A percentile compares a stretch with the other conserved stretches of the same genome.
Evolutionary conservation across 2,113 vertebrate species (phyloP).

Genomic region (Hemichromis elongatus): DNA sequence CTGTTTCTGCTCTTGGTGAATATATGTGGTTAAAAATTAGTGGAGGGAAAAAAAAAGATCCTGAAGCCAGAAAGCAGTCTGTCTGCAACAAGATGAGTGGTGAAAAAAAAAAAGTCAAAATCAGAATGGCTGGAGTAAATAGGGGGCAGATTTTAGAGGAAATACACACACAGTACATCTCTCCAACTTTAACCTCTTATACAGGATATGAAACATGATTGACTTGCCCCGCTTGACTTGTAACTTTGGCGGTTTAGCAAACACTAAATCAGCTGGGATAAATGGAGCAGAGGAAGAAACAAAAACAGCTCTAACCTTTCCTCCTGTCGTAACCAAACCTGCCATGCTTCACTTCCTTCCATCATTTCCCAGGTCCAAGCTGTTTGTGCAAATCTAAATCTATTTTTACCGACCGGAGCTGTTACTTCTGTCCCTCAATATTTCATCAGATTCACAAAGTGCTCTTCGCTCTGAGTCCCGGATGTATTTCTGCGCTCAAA

Average conservation of each 20-base stretch:
- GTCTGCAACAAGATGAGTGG: not conserved
- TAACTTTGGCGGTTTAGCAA: not conserved
- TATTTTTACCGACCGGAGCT: slow-evolving; percentile 13
- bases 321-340: not conserved
- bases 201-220: not conserved
- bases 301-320: not conserved
- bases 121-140: not conserved
- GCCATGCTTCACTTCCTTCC: not conserved
- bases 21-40: not conserved
- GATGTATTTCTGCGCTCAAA: not conserved
- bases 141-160: not conserved
- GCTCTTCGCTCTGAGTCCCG: not conserved
- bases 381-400: not conserved
- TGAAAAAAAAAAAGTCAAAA: not conserved
- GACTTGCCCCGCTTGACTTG: not conserved
- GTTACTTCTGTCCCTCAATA: slow-evolving; percentile 7
- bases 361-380: not conserved
- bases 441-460: slow-evolving; percentile 27
- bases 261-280: not conserved
- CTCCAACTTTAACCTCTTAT: not conserved
- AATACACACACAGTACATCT: not conserved
- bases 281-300: not conserved
- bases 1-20: not conserved
- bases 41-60: not conserved
- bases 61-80: not conserved